A percentile compares a stretch with the other conserved stretches of the same genome.
These are phyloP conservation scores for Yponomeuta plumbellus DNA, from an alignment of 2,888 invertebrate genomes.

Conservation along the genomic window DNA sequence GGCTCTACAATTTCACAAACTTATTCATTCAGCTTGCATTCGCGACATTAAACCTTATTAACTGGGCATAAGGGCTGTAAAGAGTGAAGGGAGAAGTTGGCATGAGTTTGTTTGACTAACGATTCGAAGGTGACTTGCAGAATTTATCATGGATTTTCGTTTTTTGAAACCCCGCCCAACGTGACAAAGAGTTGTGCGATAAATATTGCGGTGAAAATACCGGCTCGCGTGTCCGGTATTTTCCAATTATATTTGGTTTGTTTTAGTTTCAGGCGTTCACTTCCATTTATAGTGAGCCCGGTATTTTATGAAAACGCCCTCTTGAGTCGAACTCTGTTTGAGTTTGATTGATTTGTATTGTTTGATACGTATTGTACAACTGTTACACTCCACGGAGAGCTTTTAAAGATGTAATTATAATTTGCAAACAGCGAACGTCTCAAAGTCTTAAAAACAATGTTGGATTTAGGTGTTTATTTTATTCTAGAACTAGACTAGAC, in stretches of 20 bases:
- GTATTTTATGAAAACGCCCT: background rate
- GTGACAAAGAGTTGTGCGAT: constrained; percentile 56
- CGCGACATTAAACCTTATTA: background rate
- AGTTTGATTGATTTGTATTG: background rate
- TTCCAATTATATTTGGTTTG: constrained; percentile 36
- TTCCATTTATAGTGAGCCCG: background rate
- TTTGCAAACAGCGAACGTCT: too few species aligned
- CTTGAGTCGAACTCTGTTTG: background rate
- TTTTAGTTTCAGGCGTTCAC: background rate
- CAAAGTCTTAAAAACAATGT: too few species aligned
- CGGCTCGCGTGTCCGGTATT: constrained; percentile 36
- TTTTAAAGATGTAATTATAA: too few species aligned
- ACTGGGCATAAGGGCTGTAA: constrained; percentile 22
- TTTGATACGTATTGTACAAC: background rate
- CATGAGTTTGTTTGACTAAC: constrained; percentile 58
- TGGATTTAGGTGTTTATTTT: too few species aligned
- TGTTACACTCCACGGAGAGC: too few species aligned
- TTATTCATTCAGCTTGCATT: background rate
- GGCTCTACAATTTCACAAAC: constrained; percentile 29
- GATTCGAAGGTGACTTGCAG: constrained; percentile 61
- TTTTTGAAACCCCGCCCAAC: constrained; percentile 54
- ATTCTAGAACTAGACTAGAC: too few species aligned
- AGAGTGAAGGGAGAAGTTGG: constrained; percentile 30
- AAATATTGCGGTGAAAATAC: constrained; percentile 43
- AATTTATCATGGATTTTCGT: constrained; percentile 48